Percentiles rank a stretch among this genome's conserved stretches.
Evolutionary conservation across 2,113 vertebrate species (phyloP).

Genomic region (Petrocephalus zakoni): DNA sequence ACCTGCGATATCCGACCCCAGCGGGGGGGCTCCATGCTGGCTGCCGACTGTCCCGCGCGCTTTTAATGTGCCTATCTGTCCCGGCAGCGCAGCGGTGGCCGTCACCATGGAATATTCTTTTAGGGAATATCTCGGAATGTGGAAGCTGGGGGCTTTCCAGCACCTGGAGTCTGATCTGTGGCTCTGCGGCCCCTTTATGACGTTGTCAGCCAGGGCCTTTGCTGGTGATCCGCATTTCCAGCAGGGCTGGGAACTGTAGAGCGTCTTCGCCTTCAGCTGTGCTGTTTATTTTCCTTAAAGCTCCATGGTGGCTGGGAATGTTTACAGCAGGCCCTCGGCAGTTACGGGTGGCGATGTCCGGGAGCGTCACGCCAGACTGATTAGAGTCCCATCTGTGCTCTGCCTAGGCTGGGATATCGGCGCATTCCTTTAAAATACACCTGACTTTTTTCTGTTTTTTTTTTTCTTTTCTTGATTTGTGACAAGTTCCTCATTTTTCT

Average conservation of each 20-base stretch:
- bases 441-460: too few species aligned
- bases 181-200: neutral
- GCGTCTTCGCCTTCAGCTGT: neutral
- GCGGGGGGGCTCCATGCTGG: neutral
- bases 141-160: neutral
- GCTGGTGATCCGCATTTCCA: neutral
- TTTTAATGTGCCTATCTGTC: neutral
- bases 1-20: neutral
- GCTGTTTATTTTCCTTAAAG: neutral
- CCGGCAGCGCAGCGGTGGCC: neutral
- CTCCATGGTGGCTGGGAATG: neutral
- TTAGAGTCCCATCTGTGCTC: conserved; percentile 43
- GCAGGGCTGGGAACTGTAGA: neutral
- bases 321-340: neutral
- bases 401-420: conserved; percentile 11
- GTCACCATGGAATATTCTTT: neutral
- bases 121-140: neutral
- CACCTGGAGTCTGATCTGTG: neutral
- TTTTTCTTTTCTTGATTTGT: neutral
- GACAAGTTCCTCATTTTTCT: conserved; percentile 16
- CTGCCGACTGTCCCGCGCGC: neutral
- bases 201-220: neutral
- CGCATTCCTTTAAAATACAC: neutral
- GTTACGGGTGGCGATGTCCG: neutral
- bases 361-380: conserved; percentile 42